phyloP scores from a whole-genome alignment of 2,113 vertebrate species.

The Thalassarche chlororhynchos region DNA sequence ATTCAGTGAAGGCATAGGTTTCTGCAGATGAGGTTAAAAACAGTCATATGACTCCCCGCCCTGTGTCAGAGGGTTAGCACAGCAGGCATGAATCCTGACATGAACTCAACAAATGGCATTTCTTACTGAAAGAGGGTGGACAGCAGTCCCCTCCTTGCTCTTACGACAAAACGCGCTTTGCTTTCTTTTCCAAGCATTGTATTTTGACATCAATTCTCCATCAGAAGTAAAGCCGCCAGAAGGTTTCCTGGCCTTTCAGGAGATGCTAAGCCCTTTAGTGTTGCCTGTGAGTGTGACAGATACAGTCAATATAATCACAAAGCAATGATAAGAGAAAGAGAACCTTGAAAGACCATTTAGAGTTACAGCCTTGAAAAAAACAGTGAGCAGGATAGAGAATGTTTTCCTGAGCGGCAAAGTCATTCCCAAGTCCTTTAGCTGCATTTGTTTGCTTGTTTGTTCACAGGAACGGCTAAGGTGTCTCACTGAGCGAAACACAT shows the following conservation, averaged over 20 bases:
- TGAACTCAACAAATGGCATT: background rate
- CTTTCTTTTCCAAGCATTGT: background rate
- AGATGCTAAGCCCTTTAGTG: background rate
- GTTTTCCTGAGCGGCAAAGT: background rate
- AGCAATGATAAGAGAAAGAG: background rate
- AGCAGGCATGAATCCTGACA: background rate
- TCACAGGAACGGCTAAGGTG: background rate
- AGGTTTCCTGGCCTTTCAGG: background rate
- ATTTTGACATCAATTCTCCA: background rate
- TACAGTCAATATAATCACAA: background rate
- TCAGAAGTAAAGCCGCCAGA: background rate
- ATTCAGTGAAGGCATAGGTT: background rate
- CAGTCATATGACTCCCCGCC: too few species aligned
- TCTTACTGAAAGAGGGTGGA: background rate
- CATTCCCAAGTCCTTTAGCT: background rate
- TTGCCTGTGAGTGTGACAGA: background rate
- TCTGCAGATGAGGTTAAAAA: background rate
- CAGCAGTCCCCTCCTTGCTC: background rate
- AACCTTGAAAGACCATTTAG: background rate
- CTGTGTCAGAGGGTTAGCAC: fast-evolving
- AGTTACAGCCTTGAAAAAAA: background rate
- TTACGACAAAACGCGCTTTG: background rate
- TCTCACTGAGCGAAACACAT: background rate
- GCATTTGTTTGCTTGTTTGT: background rate
- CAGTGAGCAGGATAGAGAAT: background rate